Percentiles rank a stretch among this genome's conserved stretches.
These are phyloP conservation scores for Melanaphis sacchari DNA, from an alignment of 1,140 invertebrate genomes.

Conservation along the genomic window DNA sequence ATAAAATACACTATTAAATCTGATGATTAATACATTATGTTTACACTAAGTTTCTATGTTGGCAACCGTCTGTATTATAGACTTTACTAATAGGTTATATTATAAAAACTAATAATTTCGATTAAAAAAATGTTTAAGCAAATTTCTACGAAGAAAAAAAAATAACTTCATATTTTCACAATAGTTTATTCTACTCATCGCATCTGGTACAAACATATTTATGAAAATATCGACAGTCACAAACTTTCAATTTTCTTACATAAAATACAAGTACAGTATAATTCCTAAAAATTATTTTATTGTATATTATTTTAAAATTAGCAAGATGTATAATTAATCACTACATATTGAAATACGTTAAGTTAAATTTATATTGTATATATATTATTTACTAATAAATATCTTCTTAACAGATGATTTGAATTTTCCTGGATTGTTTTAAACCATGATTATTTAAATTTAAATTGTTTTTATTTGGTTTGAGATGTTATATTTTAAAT, in stretches of 20 bases:
- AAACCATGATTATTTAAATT: not conserved
- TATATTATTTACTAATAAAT: not conserved
- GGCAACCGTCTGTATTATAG: not conserved
- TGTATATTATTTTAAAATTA: not conserved
- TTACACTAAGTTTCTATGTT: not conserved
- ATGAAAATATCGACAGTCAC: not conserved
- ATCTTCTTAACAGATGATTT: not conserved
- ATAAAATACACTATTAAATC: not conserved
- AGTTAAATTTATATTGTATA: no score
- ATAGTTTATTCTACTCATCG: slow-evolving; percentile 5
- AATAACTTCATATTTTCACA: not conserved
- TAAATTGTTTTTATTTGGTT: not conserved
- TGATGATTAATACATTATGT: not conserved
- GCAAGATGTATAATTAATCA: not conserved
- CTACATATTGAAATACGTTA: not conserved
- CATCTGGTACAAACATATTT: slow-evolving; percentile 1
- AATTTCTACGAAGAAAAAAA: no score
- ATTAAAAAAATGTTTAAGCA: not conserved
- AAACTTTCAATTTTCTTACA: not conserved
- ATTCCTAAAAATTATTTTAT: not conserved
- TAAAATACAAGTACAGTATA: not conserved
- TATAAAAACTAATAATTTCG: not conserved
- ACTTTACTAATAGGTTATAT: not conserved
- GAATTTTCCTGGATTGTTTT: not conserved
- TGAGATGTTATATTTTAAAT: not conserved